These are phyloP conservation scores for Eulacestoma nigropectus DNA, from an alignment of 2,113 vertebrate genomes.

Conservation along the genomic window DNA sequence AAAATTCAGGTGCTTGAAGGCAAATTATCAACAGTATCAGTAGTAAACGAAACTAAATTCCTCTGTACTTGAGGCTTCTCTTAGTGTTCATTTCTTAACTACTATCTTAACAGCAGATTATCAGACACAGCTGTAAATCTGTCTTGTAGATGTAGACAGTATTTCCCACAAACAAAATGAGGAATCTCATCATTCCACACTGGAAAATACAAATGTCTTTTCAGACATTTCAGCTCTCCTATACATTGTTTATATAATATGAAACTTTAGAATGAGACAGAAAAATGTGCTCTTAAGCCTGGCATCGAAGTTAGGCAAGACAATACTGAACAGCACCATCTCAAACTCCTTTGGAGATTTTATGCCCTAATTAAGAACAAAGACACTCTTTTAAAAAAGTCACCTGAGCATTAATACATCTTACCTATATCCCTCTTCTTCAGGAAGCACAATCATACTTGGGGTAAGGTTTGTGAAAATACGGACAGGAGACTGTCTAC, in stretches of 20 bases:
- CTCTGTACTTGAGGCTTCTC: not conserved
- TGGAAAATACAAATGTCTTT: not conserved
- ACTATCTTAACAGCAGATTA: not conserved
- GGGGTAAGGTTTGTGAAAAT: conserved; percentile 89
- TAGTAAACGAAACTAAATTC: not conserved
- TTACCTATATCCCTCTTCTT: conserved; percentile 92
- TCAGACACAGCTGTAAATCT: not conserved
- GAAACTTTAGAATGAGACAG: not conserved
- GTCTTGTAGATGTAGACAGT: accelerated
- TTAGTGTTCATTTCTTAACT: not conserved
- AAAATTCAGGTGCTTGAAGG: not conserved
- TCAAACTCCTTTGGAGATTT: not conserved
- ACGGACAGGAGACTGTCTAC: conserved; percentile 91
- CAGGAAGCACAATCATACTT: conserved; percentile 78
- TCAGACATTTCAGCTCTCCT: not conserved
- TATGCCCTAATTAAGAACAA: not conserved
- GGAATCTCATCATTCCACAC: not conserved
- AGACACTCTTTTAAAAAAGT: not conserved
- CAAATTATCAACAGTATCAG: not conserved
- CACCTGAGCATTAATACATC: not conserved
- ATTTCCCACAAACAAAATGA: not conserved
- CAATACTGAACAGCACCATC: not conserved
- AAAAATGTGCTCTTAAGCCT: not conserved
- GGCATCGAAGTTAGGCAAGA: not conserved
- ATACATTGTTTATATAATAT: not conserved